Evolutionary conservation across 2,113 vertebrate species (phyloP), one percentile per base, ranked within the genome.

Genomic region (Bolborhynchus lineola): DNA sequence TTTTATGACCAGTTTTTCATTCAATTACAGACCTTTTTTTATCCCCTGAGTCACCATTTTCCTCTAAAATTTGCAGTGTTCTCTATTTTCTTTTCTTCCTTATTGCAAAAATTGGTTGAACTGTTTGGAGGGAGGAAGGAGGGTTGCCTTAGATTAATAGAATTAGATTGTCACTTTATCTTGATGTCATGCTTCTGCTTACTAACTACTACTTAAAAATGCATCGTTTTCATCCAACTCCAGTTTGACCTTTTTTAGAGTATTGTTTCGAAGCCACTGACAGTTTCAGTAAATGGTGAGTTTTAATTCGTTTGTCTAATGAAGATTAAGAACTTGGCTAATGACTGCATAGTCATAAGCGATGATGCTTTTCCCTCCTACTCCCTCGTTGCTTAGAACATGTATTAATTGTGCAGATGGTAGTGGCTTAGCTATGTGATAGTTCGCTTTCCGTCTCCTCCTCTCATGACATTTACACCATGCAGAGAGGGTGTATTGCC

Each of bases 371-470:
- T 93, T 85, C 70, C 86, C 92, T 95, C 96, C 93, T 77, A 96
- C 94, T 82, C 81, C 37, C 75, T 76, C 6, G 16, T 57, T 92
- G 74, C 94, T 96, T 82, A 87, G 83, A 94, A 76, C 78, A 71
- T 93, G 49, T 28, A 90, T 92, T 93, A 94, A 77, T 93, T 82
- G 92, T 95, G 93, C 95, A 96, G 95, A 91, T 96, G 93, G 92
- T 75, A 57, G 81, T 76, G 83, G 59, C 72, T 95, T 84, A 94
- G 86, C 69, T 70, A 1, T 92, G 94, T 94, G 92, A 92, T 93
- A 83, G 57, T 91, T 93, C 3, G 29, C 60, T 91, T 92, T 80
- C 81, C 75, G 89, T 92, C 90, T 96, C 90, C 33, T 91, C 71
- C 57, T 93, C 72, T 94, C 16, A 13, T 92, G 92, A 90, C 92